Evolutionary conservation across 2,888 invertebrate species (phyloP).

Genomic region (Mechanitis messenoides): DNA sequence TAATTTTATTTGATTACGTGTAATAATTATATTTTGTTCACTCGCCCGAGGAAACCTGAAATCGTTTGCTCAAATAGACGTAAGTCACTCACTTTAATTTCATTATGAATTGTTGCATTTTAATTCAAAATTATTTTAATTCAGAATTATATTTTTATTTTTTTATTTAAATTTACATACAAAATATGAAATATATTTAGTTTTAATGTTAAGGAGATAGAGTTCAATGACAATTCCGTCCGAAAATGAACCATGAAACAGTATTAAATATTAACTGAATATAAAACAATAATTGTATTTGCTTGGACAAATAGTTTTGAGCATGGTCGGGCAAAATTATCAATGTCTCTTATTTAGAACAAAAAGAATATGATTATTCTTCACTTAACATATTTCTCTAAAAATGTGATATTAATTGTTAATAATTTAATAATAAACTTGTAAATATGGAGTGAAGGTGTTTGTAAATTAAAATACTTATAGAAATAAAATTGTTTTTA

Average conservation of each 20-base stretch:
- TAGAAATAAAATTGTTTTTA: slow-evolving; percentile 18
- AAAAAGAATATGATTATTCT: slow-evolving; percentile 1
- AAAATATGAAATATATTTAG: too few relatives aligned
- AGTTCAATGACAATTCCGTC: too few relatives aligned
- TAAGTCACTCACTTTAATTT: neutral
- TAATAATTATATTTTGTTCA: too few relatives aligned
- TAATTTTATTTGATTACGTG: too few relatives aligned
- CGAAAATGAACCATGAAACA: too few relatives aligned
- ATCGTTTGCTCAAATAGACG: slow-evolving; percentile 1
- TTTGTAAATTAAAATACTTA: slow-evolving; percentile 33
- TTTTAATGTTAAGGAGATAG: too few relatives aligned
- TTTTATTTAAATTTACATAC: neutral
- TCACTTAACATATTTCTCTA: slow-evolving; percentile 7
- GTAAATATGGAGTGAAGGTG: slow-evolving; percentile 46
- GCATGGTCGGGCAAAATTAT: neutral
- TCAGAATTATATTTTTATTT: neutral
- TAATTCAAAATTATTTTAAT: neutral
- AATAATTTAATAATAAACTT: slow-evolving; percentile 32
- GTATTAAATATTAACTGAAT: too few relatives aligned
- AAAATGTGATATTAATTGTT: slow-evolving; percentile 42
- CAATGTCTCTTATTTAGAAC: neutral
- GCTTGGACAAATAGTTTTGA: too few relatives aligned
- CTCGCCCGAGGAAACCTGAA: neutral
- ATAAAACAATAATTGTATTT: too few relatives aligned
- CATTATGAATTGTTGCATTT: slow-evolving; percentile 3